These are phyloP conservation scores for Coregonus suidteri DNA, from an alignment of 2,797 vertebrate species.

Conservation along the genomic window DNA sequence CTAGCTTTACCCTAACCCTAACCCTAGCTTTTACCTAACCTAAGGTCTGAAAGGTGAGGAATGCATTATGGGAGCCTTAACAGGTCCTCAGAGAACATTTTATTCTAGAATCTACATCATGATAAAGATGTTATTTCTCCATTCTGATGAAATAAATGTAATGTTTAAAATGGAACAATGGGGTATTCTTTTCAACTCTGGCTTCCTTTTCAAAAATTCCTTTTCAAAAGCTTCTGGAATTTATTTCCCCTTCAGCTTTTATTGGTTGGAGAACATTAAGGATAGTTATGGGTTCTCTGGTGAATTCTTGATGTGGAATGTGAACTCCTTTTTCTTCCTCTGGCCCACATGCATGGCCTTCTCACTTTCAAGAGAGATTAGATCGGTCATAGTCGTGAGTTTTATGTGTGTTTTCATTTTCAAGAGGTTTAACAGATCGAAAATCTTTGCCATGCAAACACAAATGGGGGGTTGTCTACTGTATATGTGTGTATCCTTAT, in stretches of 20 bases:
- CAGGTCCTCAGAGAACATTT: neutral
- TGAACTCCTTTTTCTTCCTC: slow-evolving; percentile 8
- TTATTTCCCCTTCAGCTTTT: slow-evolving; percentile 57
- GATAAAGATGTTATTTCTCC: slow-evolving; percentile 49
- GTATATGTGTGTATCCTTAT: neutral
- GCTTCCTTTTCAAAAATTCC: slow-evolving; percentile 38
- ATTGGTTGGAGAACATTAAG: slow-evolving; percentile 56
- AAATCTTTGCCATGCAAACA: slow-evolving; percentile 28
- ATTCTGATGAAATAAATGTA: neutral
- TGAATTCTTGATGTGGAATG: slow-evolving; percentile 57
- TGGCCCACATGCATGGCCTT: too few relatives aligned
- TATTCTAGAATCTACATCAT: slow-evolving; percentile 7
- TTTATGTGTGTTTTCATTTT: slow-evolving; percentile 50
- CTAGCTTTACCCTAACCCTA: too few relatives aligned
- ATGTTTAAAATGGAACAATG: slow-evolving; percentile 32
- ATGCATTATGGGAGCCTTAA: neutral
- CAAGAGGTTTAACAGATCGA: slow-evolving; percentile 46
- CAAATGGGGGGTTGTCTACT: neutral
- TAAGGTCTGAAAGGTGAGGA: neutral
- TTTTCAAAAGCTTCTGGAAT: slow-evolving; percentile 55
- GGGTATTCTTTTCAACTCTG: neutral
- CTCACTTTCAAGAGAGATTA: slow-evolving; percentile 8
- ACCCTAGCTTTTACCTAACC: too few relatives aligned
- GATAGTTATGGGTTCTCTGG: slow-evolving; percentile 50
- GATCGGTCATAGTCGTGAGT: slow-evolving; percentile 32